Evolutionary conservation across 2,888 invertebrate genomes (phyloP), one percentile per base, ranked within the genome.

Genomic region (Sphaerophoria rueppellii): DNA sequence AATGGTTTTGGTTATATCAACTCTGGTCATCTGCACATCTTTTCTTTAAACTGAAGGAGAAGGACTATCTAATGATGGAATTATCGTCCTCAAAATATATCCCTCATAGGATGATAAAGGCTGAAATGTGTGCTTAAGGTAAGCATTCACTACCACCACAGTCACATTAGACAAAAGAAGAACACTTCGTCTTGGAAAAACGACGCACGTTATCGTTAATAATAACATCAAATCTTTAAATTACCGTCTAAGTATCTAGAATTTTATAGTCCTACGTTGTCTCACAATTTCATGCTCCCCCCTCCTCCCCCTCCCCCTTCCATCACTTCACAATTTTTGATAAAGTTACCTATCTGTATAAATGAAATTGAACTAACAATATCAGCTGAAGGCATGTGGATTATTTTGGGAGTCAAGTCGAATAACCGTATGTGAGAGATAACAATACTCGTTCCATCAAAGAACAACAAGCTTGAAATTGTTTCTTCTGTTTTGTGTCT

Each of bases 161-260:
- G 11, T 52, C 48, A 67, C 43, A 43, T 43, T 9, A 9, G 6
- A 24, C 1, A 24, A 24, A 24, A 2, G 1, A 24, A 24, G 43
- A 1, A 43, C 12, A 9, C 6, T 6, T 9, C 4, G 2, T 72
- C 24, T 48, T 16, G 52, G 50, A 74, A n/a, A n/a, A n/a, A n/a
- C n/a, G n/a, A n/a, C n/a, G n/a, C n/a, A 70, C 65, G 46, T 75
- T 81, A 71, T 75, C 58, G 43, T 52, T 46, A 63, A 70, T 65
- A 50, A 52, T 71, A 58, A 58, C 75, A 81, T 76, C 70, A 75
- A 81, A 75, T 76, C 75, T 75, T 81, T 81, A 75, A 75, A 75
- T 81, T 81, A 81, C 81, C 63, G 58, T 35, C 65, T 70, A 75
- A 75, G 75, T 75, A 81, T 81, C 75, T 65, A 54, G 46, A 65